Evolutionary conservation across 2,888 invertebrate genomes (phyloP), one percentile per base, ranked within the genome.

Genomic region (Sesamia inferens): DNA sequence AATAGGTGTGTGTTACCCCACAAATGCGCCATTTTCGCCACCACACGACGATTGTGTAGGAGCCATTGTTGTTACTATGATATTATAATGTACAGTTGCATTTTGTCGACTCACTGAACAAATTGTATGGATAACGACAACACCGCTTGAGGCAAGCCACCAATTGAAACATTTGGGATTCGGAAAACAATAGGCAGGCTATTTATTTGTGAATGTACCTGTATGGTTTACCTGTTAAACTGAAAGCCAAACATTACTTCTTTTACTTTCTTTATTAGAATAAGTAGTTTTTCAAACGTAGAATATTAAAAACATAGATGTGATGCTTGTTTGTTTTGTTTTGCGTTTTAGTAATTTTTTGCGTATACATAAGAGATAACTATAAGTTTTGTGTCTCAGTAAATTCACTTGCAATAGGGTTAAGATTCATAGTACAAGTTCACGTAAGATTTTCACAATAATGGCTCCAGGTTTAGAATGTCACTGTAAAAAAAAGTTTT

Each of bases 51-150:
- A 59, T 73, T 78, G 78, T 78, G 82, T 54, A 57, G 63, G 47
- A 24, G 59, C 51, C 74, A 70, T 65, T 81, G 70, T 79, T 70
- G 61, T 24, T 54, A 65, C 31, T 66, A 58, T 54, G 61, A 81
- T 68, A 78, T 78, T 78, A 58, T 79, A 72, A 68, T 77, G 58
- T 68, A 65, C 61, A 16, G 47, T 77, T 64, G 71, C 16, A 59
- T 59, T 62, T 66, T 71, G 63, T 47, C 31, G 63, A 13, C 39
- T 51, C 58, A 64, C 44, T 79, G 71, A 57, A 19, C 67, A 59
- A 71, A 55, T 67, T 71, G 48, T 61, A 39, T 59, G 47, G 55
- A n/a, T 14, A 69, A 51, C 11, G 31, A 63, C 39, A 68, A 57
- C 10, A 79, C 19, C 39, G 68, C 65, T 68, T n/a, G 22, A 22